Percentiles rank a stretch among this genome's conserved stretches.
Evolutionary conservation across 2,797 vertebrate species (phyloP).

Genomic region (Novumbra hubbsi): DNA sequence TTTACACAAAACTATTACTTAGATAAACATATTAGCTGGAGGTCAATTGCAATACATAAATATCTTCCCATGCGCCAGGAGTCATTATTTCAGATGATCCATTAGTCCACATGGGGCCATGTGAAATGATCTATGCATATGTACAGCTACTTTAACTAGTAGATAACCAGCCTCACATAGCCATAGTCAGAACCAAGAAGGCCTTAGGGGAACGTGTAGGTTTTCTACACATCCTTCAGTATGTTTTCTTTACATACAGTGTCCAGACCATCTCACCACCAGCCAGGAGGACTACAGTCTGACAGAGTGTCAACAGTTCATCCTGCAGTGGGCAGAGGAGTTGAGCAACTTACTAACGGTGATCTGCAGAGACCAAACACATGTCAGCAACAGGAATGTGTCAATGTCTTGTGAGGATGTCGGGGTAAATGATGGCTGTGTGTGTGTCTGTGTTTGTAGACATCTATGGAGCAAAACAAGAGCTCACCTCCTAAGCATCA

Average conservation of each 20-base stretch:
- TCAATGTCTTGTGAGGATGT: background rate
- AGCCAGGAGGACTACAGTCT: slow-evolving; percentile 2
- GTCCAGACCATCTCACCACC: background rate
- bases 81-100: too few relatives aligned
- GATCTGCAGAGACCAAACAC: background rate
- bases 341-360: background rate
- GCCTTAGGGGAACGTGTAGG: background rate
- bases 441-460: background rate
- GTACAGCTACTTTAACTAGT: too few relatives aligned
- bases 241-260: background rate
- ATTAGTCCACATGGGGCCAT: too few relatives aligned
- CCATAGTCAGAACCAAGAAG: background rate
- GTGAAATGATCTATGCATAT: too few relatives aligned
- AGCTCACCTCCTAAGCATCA: background rate
- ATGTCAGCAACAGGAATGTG: background rate
- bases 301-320: slow-evolving; percentile 17
- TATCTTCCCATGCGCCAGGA: too few relatives aligned
- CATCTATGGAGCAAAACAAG: background rate
- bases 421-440: background rate
- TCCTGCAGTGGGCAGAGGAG: slow-evolving; percentile 21
- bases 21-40: too few relatives aligned
- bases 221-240: background rate
- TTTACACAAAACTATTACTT: too few relatives aligned
- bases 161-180: too few relatives aligned
- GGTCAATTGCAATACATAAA: too few relatives aligned